Conservation (phyloP, 2,113 vertebrate species). For the Axis porcinus region DNA sequence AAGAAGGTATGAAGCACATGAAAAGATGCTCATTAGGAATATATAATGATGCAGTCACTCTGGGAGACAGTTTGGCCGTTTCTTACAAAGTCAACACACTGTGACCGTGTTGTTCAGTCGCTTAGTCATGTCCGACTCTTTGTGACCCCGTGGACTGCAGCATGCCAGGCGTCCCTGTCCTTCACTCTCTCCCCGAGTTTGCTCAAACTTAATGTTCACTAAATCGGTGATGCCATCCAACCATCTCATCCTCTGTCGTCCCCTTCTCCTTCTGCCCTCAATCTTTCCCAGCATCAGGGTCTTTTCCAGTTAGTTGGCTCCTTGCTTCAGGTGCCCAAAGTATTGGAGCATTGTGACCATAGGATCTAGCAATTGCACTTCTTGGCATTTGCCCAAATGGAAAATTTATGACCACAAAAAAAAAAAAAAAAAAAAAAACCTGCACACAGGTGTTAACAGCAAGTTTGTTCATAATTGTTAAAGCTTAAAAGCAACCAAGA, state of each 20-base stretch:
- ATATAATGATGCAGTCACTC: accelerated
- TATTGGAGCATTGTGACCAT: background rate
- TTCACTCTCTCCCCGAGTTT: background rate
- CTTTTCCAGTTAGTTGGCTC: background rate
- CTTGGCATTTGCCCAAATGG: background rate
- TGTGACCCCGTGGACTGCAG: background rate
- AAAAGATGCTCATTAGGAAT: background rate
- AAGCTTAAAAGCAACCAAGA: background rate
- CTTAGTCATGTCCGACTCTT: background rate
- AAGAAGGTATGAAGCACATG: background rate
- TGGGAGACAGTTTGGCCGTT: too few relatives aligned
- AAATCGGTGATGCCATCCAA: background rate
- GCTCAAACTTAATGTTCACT: background rate
- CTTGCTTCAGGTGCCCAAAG: background rate
- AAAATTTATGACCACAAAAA: background rate
- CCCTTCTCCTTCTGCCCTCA: background rate
- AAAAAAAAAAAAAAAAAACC: background rate
- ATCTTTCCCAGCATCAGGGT: background rate
- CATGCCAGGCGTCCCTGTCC: background rate
- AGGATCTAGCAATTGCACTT: background rate
- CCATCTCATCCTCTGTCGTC: background rate
- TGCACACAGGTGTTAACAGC: background rate
- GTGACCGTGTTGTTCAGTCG: background rate
- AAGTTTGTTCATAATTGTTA: background rate
- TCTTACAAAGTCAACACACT: background rate